These are phyloP conservation scores for Drosophila subsilvestris DNA, from an alignment of 2,888 invertebrate species.

Conservation along the genomic window DNA sequence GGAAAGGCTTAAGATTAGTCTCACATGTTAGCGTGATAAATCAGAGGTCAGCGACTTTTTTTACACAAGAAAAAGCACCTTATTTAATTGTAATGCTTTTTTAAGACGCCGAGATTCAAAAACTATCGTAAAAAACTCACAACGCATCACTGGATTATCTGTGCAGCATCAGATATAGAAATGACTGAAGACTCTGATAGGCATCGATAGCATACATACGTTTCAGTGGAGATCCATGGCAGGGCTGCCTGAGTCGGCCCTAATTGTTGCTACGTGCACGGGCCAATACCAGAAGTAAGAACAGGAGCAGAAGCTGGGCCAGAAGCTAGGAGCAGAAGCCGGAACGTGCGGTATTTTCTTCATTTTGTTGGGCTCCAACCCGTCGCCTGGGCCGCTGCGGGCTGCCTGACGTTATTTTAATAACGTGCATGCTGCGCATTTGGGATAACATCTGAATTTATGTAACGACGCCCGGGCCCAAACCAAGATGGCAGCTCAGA, in stretches of 20 bases:
- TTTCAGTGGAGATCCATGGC: conserved; percentile 30
- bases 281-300: background rate
- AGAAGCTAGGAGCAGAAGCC: background rate
- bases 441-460: conserved; percentile 81
- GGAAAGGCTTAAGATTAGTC: too few relatives aligned
- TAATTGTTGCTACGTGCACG: conserved; percentile 53
- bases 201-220: conserved; percentile 20
- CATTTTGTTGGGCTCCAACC: conserved; percentile 51
- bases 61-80: too few relatives aligned
- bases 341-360: conserved; percentile 39
- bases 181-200: conserved; percentile 25
- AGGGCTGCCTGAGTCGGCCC: conserved; percentile 16
- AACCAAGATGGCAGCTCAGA: conserved; percentile 63
- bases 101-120: too few relatives aligned
- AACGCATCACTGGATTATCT: background rate
- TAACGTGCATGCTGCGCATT: conserved; percentile 79
- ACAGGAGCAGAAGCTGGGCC: conserved; percentile 2
- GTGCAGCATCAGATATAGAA: background rate
- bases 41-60: too few relatives aligned
- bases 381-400: conserved; percentile 20
- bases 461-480: conserved; percentile 65
- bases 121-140: too few relatives aligned
- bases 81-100: too few relatives aligned
- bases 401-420: conserved; percentile 70
- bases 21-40: too few relatives aligned